Conservation (phyloP, 2,113 vertebrate genomes). For the Ictidomys tridecemlineatus region DNA sequence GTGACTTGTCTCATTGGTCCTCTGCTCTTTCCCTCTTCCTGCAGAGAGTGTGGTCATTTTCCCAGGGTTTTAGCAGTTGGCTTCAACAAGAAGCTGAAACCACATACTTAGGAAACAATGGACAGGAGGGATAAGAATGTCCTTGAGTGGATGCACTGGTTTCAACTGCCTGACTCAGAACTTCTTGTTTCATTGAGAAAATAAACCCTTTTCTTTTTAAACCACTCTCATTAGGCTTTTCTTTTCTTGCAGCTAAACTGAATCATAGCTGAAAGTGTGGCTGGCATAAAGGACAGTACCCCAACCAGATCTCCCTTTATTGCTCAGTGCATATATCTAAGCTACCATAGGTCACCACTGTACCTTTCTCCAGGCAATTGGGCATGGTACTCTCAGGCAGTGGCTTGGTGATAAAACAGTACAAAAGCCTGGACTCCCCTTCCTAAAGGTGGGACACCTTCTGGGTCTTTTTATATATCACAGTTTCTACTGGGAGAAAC, state of each 20-base stretch:
- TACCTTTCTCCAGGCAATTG: neutral
- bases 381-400: neutral
- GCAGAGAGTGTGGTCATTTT: neutral
- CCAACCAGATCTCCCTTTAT: neutral
- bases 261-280: neutral
- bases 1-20: neutral
- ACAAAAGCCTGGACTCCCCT: neutral
- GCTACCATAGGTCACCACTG: neutral
- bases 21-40: neutral
- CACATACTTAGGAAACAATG: neutral
- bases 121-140: neutral
- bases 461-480: neutral
- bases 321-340: neutral
- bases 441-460: neutral
- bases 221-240: neutral
- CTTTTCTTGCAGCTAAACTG: neutral
- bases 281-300: neutral
- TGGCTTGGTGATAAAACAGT: neutral
- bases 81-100: neutral
- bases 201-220: neutral
- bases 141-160: neutral
- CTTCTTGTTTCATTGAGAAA: neutral
- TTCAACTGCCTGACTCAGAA: neutral
- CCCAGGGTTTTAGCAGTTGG: neutral
- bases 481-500: neutral